phyloP scores from a whole-genome alignment of 2,113 vertebrate genomes.

The Pavo muticus region DNA sequence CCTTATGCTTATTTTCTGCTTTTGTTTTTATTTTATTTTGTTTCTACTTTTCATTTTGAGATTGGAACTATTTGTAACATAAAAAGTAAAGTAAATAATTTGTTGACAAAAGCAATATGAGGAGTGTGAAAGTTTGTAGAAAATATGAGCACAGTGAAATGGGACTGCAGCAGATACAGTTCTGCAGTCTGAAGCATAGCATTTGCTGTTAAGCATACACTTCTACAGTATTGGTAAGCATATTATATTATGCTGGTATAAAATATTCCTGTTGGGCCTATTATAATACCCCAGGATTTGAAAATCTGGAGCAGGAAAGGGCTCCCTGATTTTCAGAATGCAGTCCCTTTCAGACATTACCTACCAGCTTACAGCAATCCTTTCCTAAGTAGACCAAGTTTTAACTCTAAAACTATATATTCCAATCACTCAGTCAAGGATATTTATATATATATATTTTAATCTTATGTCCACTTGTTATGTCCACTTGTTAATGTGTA shows the following conservation, averaged over 20 bases:
- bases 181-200: background rate
- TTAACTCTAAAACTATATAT: background rate
- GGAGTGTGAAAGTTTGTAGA: background rate
- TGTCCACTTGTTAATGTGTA: background rate
- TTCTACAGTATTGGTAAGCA: background rate
- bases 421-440: background rate
- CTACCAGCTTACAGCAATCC: background rate
- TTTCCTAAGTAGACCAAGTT: background rate
- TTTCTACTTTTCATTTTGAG: background rate
- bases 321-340: background rate
- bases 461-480: background rate
- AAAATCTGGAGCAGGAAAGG: background rate
- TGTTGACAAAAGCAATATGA: background rate
- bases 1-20: fast-evolving
- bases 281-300: background rate
- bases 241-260: background rate
- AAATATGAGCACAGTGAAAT: background rate
- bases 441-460: background rate
- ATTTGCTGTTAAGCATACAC: background rate
- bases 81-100: background rate
- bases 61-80: background rate
- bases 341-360: background rate
- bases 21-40: background rate
- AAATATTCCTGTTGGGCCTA: background rate
- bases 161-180: background rate